Percentiles rank a stretch among this genome's conserved stretches.
Evolutionary conservation across 1,140 invertebrate species (phyloP).

Genomic region (Zophobas morio): DNA sequence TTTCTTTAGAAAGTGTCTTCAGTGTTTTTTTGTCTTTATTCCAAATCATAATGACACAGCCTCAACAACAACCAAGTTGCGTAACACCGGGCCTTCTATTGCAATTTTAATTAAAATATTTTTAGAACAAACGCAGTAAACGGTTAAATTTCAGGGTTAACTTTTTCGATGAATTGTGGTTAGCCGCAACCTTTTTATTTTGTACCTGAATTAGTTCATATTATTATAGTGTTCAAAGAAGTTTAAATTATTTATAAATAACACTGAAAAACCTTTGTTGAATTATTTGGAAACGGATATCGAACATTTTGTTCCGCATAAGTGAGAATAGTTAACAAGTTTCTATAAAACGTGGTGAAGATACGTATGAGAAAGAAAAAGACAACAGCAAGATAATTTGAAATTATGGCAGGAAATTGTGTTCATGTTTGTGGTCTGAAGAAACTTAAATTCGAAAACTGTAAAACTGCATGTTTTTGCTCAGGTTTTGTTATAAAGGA

Average conservation of each 20-base stretch:
- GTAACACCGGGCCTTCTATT: background rate
- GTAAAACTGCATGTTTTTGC: no score
- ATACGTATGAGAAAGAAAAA: conserved; percentile 42
- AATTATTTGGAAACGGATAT: conserved; percentile 4
- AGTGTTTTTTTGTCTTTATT: no score
- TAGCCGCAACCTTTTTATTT: conserved; percentile 30
- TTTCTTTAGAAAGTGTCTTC: no score
- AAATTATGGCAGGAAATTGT: no score
- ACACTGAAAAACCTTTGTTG: background rate
- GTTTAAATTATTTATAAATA: conserved; percentile 18
- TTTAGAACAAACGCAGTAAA: conserved; percentile 1
- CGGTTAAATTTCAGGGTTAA: conserved; percentile 5
- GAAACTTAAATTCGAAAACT: no score
- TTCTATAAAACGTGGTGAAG: conserved; percentile 16
- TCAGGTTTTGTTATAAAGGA: no score
- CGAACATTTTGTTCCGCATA: conserved; percentile 28
- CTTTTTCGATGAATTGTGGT: conserved; percentile 20
- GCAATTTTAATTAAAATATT: conserved; percentile 24
- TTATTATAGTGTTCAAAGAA: conserved; percentile 3
- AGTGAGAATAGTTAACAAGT: conserved; percentile 37
- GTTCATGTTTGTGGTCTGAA: no score
- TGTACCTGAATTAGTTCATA: conserved; percentile 10
- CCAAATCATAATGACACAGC: background rate
- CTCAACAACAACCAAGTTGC: conserved; percentile 1
- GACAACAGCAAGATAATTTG: background rate